Percentiles rank a stretch among this genome's conserved stretches.
Conservation (phyloP, 2,888 invertebrate genomes). For the Ormyrus nitidulus region DNA sequence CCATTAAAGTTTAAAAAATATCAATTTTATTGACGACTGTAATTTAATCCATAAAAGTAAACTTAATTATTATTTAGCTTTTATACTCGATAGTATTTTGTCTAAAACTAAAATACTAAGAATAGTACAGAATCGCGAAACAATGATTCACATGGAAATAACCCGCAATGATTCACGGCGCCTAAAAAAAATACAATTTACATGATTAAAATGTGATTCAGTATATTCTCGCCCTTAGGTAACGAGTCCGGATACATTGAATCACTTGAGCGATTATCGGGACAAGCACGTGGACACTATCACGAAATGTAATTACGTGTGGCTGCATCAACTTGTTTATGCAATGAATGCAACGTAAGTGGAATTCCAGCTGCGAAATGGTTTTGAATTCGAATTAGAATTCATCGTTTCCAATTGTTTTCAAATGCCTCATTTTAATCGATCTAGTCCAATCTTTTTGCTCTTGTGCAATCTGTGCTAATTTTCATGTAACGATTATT, state of each 20-base stretch:
- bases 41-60: no score
- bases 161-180: no score
- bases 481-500: no score
- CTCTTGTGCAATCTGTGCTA: no score
- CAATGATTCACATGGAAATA: no score
- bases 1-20: no score
- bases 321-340: slow-evolving; percentile 66
- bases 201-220: not conserved
- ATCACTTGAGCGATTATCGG: slow-evolving; percentile 75
- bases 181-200: not conserved
- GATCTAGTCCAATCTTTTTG: no score
- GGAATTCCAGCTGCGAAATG: slow-evolving; percentile 3
- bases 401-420: slow-evolving; percentile 7
- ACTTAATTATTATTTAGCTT: no score
- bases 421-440: not conserved
- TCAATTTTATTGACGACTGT: no score
- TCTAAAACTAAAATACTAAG: no score
- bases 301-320: slow-evolving; percentile 70
- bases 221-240: slow-evolving; percentile 61
- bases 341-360: slow-evolving; percentile 72
- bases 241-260: slow-evolving; percentile 71
- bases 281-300: slow-evolving; percentile 69
- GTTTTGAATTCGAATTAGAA: not conserved
- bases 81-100: no score
- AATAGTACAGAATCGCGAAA: no score